Percentiles rank a stretch among this genome's conserved stretches.
Conservation (phyloP, 1,140 invertebrate genomes). For the Sycophila sp. region DNA sequence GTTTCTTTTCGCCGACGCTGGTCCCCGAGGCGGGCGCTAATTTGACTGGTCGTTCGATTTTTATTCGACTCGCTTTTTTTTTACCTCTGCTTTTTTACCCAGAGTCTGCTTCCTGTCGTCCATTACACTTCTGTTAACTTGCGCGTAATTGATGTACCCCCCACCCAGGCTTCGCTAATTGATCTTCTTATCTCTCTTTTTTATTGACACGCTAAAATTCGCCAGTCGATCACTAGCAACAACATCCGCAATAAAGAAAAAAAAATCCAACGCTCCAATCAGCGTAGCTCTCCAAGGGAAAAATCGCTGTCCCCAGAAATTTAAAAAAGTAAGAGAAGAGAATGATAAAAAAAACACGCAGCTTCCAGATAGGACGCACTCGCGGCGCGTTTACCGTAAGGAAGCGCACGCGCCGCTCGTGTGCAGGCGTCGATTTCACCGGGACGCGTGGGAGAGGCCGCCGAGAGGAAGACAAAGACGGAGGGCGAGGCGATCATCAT, state of each 20-base stretch:
- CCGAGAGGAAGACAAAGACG: conserved; percentile 14
- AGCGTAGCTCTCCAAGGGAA: too few relatives aligned
- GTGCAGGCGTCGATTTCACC: conserved; percentile 33
- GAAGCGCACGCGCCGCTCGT: conserved; percentile 5
- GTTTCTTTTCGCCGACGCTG: background rate
- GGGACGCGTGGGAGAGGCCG: background rate
- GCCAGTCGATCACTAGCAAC: too few relatives aligned
- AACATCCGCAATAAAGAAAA: too few relatives aligned
- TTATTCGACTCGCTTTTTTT: conserved; percentile 20
- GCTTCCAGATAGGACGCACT: conserved; percentile 25
- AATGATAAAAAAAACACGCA: conserved; percentile 26
- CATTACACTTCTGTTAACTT: too few relatives aligned
- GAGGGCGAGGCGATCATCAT: background rate
- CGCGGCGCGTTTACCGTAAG: conserved; percentile 11
- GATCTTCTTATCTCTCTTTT: too few relatives aligned
- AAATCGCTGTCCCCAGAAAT: background rate
- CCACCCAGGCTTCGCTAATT: too few relatives aligned
- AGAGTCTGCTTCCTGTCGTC: background rate
- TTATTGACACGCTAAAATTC: too few relatives aligned
- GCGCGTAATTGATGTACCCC: too few relatives aligned
- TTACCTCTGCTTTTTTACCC: background rate
- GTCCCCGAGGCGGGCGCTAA: background rate
- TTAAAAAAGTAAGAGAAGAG: background rate
- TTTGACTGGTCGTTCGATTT: conserved; percentile 32
- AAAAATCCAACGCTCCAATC: too few relatives aligned